A percentile compares a stretch with the other conserved stretches of the same genome.
Evolutionary conservation across 2,113 vertebrate species (phyloP).

Genomic region (Conger conger): DNA sequence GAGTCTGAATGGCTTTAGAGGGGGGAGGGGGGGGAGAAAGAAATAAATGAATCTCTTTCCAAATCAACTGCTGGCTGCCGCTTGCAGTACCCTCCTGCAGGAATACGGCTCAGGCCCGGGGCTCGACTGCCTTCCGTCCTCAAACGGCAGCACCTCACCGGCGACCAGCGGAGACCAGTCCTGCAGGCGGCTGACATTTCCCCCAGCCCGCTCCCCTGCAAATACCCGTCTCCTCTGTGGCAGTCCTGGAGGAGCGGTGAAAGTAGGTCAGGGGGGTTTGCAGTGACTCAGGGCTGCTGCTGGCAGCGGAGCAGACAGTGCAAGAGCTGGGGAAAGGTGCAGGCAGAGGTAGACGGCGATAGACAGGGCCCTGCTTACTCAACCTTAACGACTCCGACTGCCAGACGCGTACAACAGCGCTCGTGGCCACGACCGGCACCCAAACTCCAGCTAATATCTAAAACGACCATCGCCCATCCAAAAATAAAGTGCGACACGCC

Average conservation of each 20-base stretch:
- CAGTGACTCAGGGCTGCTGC: slow-evolving; percentile 67
- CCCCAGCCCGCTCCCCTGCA: slow-evolving; percentile 56
- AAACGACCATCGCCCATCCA: neutral
- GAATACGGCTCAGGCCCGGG: neutral
- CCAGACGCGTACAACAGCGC: neutral
- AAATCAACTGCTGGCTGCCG: neutral
- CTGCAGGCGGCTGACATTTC: slow-evolving; percentile 64
- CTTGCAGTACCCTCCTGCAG: neutral
- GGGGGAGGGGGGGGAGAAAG: neutral
- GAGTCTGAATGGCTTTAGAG: neutral
- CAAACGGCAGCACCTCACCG: neutral
- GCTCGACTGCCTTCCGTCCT: neutral
- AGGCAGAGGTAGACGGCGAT: neutral
- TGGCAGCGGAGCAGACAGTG: slow-evolving; percentile 66
- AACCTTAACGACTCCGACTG: neutral
- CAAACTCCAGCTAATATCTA: neutral
- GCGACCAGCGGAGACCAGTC: too few relatives aligned
- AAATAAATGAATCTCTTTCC: neutral
- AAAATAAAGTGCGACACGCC: neutral
- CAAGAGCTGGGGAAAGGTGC: slow-evolving; percentile 60
- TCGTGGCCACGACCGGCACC: neutral
- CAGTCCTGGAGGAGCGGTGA: slow-evolving; percentile 63
- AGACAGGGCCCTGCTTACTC: neutral
- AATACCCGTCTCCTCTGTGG: slow-evolving; percentile 62
- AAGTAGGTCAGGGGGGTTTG: slow-evolving; percentile 75